Evolutionary conservation across 1,140 invertebrate species (phyloP), one percentile per base, ranked within the genome.

Genomic region (Parapsyche elsis): DNA sequence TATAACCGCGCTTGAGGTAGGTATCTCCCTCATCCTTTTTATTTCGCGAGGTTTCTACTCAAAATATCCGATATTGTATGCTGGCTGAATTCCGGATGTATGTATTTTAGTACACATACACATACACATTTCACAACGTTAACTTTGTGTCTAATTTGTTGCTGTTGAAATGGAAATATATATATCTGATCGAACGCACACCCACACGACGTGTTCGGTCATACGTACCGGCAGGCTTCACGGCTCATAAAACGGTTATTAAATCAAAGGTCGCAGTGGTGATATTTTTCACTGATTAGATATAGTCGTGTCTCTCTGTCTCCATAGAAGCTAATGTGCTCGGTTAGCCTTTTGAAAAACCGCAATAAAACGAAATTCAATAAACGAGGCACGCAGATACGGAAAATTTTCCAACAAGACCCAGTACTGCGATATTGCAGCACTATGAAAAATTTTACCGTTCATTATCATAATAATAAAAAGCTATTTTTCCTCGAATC

Each of bases 211-310:
- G 9, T 30, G n/a, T 53, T 16, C 21, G 4, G 16, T 12, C 49
- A 14, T 26, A 12, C 21, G 24, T 26, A 23, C 64, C 23, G n/a
- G 16, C 19, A 77, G 38, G 57, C n/a, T 77, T 38, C 61, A 44
- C 76, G 57, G 76, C 24, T 53, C 24, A 70, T 77, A 67, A 77
- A 77, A 67, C 23, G 53, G 57, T 77, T 64, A 77, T 77, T 45
- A 23, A 71, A 78, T 53, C 57, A 67, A 70, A 78, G 76, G 76
- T 78, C 74, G 30, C 23, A 21, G 16, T 16, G 21, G 57, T 46
- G 76, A 78, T 78, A 78, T 70, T 67, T 78, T 76, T 70, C 57
- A 67, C 23, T 45, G 76, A 78, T 78, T 78, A 70, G 76, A 78
- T 61, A 70, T 64, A 53, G n/a, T 0, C 19, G 21, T 19, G 14